phyloP scores from a whole-genome alignment of 2,888 invertebrate species.

The Microctonus brassicae region DNA sequence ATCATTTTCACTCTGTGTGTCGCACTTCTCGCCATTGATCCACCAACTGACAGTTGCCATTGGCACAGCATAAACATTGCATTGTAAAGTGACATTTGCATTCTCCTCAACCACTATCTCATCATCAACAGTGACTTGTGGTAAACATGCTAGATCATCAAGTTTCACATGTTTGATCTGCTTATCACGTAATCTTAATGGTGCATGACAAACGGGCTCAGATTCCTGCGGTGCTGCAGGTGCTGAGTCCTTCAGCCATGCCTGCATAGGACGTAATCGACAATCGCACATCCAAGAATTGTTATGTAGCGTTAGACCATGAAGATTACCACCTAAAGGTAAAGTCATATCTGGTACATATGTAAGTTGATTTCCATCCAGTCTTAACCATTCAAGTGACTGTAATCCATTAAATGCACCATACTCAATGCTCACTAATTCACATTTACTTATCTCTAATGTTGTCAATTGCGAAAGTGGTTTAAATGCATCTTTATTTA shows the following conservation, averaged over 20 bases:
- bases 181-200: conserved; percentile 77
- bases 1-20: conserved; percentile 79
- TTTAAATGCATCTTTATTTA: conserved; percentile 81
- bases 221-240: conserved; percentile 83
- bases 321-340: conserved; percentile 79
- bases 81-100: conserved; percentile 84
- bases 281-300: conserved; percentile 94
- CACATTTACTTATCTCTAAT: conserved; percentile 86
- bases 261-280: conserved; percentile 80
- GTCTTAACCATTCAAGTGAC: conserved; percentile 85
- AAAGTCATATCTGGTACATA: conserved; percentile 71
- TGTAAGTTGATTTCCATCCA: conserved; percentile 85
- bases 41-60: conserved; percentile 87
- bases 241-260: conserved; percentile 78
- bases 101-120: conserved; percentile 85
- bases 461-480: conserved; percentile 82
- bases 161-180: conserved; percentile 78
- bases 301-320: conserved; percentile 85
- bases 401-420: conserved; percentile 86
- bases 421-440: conserved; percentile 81
- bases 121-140: conserved; percentile 81
- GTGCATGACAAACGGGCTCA: conserved; percentile 83
- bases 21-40: conserved; percentile 79
- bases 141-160: conserved; percentile 84
- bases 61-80: conserved; percentile 85